A percentile compares a stretch with the other conserved stretches of the same genome.
Evolutionary conservation across 1,140 invertebrate species (phyloP).

Genomic region (Helicoverpa zea): DNA sequence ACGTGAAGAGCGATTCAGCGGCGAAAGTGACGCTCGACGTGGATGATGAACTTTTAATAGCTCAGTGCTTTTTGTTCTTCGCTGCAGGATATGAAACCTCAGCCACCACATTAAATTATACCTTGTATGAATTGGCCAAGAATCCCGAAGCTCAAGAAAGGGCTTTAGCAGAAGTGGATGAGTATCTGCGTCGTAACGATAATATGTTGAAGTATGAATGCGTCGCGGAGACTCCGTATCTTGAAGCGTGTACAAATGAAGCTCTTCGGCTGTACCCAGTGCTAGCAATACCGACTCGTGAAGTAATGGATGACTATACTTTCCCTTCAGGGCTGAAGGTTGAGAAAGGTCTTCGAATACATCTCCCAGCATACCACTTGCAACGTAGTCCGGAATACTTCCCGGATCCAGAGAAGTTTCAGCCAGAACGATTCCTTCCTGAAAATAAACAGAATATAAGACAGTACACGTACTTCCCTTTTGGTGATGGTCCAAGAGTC

Average conservation of each 20-base stretch:
- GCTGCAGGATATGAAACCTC: constrained; percentile 87
- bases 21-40: constrained; percentile 49
- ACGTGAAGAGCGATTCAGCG: constrained; percentile 23
- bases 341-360: constrained; percentile 61
- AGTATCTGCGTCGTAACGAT: constrained; percentile 68
- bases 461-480: constrained; percentile 59
- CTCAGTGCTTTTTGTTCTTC: constrained; percentile 90
- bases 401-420: constrained; percentile 86
- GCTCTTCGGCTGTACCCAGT: constrained; percentile 72
- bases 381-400: constrained; percentile 85
- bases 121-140: constrained; percentile 85
- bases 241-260: constrained; percentile 69
- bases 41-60: constrained; percentile 86
- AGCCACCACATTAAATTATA: constrained; percentile 79
- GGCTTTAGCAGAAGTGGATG: constrained; percentile 86
- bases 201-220: constrained; percentile 76
- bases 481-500: constrained; percentile 59
- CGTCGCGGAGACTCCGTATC: constrained; percentile 75
- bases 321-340: constrained; percentile 70
- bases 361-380: constrained; percentile 70
- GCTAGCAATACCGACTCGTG: constrained; percentile 61
- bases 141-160: constrained; percentile 86
- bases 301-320: constrained; percentile 69
- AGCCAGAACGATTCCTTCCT: constrained; percentile 89
- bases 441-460: constrained; percentile 62